phyloP scores from a whole-genome alignment of 2,888 invertebrate genomes.

The Girardia tigrina region DNA sequence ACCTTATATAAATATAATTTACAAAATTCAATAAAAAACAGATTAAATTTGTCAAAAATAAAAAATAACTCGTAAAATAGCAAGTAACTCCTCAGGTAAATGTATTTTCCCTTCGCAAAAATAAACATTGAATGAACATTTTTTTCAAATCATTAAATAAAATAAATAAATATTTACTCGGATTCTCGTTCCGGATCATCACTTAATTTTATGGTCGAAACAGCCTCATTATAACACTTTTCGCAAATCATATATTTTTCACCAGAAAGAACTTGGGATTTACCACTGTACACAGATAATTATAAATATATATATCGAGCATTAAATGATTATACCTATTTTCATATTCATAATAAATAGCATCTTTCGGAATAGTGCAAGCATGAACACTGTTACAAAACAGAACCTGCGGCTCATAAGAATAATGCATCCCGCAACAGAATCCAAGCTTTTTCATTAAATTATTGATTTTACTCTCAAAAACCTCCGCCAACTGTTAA shows the following conservation, averaged over 20 bases:
- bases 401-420: constrained; percentile 93
- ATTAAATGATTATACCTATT: constrained; percentile 20
- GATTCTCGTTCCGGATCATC: constrained; percentile 38
- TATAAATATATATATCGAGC: constrained; percentile 15
- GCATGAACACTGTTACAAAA: constrained; percentile 97
- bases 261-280: constrained; percentile 29
- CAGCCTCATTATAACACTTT: constrained; percentile 36
- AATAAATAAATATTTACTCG: constrained; percentile 38
- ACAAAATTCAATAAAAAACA: too few relatives aligned
- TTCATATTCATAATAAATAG: constrained; percentile 65
- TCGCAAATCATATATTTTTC: constrained; percentile 37
- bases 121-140: too few relatives aligned
- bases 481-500: constrained; percentile 82
- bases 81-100: too few relatives aligned
- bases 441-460: constrained; percentile 95
- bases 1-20: too few relatives aligned
- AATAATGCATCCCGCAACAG: constrained; percentile 93
- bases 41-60: too few relatives aligned
- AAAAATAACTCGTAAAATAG: too few relatives aligned
- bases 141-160: too few relatives aligned
- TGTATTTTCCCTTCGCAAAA: too few relatives aligned
- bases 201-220: constrained; percentile 28
- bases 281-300: not conserved
- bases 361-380: constrained; percentile 82
- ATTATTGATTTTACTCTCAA: constrained; percentile 90